Percentiles rank a stretch among this genome's conserved stretches.
phyloP scores from a whole-genome alignment of 2,797 vertebrate genomes.

The Miichthys miiuy region DNA sequence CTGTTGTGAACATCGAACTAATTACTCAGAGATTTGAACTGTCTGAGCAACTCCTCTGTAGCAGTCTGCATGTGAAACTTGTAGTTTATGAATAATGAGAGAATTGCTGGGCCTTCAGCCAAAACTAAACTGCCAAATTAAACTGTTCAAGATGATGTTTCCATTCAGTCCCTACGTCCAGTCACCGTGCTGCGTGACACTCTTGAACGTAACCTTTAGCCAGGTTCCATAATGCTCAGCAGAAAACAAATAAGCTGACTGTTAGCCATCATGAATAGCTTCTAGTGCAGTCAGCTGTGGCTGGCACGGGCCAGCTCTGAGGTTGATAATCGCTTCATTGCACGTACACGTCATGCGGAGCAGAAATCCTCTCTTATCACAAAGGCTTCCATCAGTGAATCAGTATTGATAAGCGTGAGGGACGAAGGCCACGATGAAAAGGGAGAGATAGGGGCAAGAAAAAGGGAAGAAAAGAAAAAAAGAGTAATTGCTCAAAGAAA shows the following conservation, averaged over 20 bases:
- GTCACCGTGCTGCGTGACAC: neutral
- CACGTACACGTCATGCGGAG: neutral
- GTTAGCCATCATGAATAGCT: neutral
- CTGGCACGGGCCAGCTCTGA: conserved; percentile 21
- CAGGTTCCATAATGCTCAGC: neutral
- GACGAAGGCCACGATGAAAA: neutral
- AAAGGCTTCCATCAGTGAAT: neutral
- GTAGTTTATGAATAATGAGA: too few species aligned
- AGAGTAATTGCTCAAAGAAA: neutral
- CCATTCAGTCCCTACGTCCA: too few species aligned
- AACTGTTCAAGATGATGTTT: neutral
- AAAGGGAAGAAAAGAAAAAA: neutral
- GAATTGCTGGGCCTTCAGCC: too few species aligned
- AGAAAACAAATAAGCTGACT: conserved; percentile 20
- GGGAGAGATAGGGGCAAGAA: neutral
- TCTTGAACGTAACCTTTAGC: neutral
- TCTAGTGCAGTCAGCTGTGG: conserved; percentile 19
- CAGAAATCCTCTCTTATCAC: neutral
- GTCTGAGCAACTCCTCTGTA: too few species aligned
- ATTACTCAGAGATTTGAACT: too few species aligned
- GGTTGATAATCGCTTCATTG: conserved; percentile 1
- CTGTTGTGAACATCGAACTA: too few species aligned
- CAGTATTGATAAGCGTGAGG: neutral
- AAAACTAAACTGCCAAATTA: too few species aligned
- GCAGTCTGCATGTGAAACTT: too few species aligned